A percentile compares a stretch with the other conserved stretches of the same genome.
These are phyloP conservation scores for Emydura subglobosa DNA, from an alignment of 2,113 vertebrate species.

Conservation along the genomic window DNA sequence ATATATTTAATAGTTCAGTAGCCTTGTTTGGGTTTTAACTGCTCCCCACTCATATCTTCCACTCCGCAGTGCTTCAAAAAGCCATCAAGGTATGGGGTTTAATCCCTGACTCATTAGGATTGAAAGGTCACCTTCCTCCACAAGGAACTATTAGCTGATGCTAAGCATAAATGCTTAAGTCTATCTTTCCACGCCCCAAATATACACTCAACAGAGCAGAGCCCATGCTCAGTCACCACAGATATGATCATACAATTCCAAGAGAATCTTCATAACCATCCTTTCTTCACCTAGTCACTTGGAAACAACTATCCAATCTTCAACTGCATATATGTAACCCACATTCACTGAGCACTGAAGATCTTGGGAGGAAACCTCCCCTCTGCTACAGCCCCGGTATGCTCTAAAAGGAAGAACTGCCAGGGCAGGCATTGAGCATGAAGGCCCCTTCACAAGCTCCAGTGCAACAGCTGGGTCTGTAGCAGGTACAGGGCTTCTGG, in stretches of 20 bases:
- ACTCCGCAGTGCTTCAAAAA: neutral
- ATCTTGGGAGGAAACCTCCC: neutral
- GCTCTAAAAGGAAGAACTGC: neutral
- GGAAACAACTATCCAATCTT: neutral
- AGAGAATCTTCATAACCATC: neutral
- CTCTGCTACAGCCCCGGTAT: neutral
- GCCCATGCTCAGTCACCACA: neutral
- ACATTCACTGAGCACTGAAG: neutral
- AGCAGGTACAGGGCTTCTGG: neutral
- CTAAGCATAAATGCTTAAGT: neutral
- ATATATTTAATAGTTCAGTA: neutral
- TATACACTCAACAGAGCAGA: neutral
- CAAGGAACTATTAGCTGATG: neutral
- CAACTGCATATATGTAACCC: neutral
- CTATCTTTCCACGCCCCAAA: neutral
- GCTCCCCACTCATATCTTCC: neutral
- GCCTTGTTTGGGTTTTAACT: neutral
- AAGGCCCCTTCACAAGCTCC: neutral
- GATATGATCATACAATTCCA: neutral
- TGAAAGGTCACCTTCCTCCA: neutral
- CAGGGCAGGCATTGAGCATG: neutral
- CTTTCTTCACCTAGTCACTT: neutral
- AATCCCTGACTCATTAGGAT: neutral
- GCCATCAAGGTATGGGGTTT: neutral
- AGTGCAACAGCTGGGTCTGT: neutral